phyloP scores from a whole-genome alignment of 1,140 invertebrate species.

The Contarinia nasturtii region DNA sequence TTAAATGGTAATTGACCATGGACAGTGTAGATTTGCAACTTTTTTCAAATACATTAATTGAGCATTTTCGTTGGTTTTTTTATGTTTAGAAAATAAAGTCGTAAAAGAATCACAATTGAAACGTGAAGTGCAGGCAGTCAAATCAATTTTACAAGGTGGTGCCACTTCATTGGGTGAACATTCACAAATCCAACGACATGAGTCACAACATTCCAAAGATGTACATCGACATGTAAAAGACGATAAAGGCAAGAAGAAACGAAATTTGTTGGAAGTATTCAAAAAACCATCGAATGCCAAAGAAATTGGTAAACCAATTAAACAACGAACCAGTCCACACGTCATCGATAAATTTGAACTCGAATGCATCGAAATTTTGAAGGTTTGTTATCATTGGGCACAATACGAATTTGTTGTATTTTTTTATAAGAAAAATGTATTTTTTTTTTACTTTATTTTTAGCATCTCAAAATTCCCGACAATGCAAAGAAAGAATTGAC shows the following conservation, averaged over 20 bases:
- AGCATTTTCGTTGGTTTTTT: too few relatives aligned
- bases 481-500: constrained; percentile 20
- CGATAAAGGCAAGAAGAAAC: constrained; percentile 8
- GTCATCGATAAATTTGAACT: not conserved
- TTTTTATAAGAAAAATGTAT: too few relatives aligned
- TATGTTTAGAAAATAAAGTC: not conserved
- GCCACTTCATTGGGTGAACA: not conserved
- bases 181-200: not conserved
- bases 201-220: not conserved
- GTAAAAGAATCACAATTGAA: constrained; percentile 3
- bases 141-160: constrained; percentile 5
- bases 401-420: not conserved
- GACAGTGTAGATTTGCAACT: too few relatives aligned
- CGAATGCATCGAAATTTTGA: not conserved
- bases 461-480: constrained; percentile 17
- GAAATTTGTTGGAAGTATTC: constrained; percentile 5
- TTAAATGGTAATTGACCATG: constrained; percentile 21
- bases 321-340: not conserved
- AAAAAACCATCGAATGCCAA: constrained; percentile 1
- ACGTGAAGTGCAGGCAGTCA: constrained; percentile 6
- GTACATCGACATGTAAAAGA: not conserved
- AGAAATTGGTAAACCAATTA: constrained; percentile 3
- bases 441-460: constrained; percentile 12
- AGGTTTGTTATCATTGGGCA: not conserved
- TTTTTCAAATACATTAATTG: too few relatives aligned